Conservation (phyloP, 2,113 vertebrate genomes). For the Pteropus alecto region DNA sequence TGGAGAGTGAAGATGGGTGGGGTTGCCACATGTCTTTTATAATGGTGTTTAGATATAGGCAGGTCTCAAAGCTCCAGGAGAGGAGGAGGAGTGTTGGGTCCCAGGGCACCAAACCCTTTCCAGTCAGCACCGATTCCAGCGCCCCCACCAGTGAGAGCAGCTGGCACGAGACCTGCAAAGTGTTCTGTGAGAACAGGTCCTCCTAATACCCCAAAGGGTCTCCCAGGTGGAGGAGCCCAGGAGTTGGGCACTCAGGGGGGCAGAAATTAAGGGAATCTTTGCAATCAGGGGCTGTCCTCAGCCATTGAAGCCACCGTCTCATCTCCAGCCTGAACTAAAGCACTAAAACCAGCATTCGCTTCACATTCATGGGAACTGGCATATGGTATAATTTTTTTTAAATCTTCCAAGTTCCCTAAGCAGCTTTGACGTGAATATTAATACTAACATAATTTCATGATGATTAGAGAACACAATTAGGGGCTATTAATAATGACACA, state of each 20-base stretch:
- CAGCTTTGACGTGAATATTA: slow-evolving; percentile 90
- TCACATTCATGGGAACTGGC: slow-evolving; percentile 80
- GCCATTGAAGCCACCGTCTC: fast-evolving
- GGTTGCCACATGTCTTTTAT: not conserved
- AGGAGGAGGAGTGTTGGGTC: not conserved
- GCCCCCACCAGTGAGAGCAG: not conserved
- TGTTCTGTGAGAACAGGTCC: fast-evolving
- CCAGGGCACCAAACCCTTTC: not conserved
- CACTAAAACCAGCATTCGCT: slow-evolving; percentile 5
- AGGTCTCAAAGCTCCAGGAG: not conserved
- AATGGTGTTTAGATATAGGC: not conserved
- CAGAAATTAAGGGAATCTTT: not conserved
- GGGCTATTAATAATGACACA: slow-evolving; percentile 92
- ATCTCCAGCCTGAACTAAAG: not conserved
- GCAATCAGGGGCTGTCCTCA: not conserved
- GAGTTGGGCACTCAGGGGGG: not conserved
- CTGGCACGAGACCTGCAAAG: fast-evolving
- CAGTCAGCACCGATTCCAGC: not conserved
- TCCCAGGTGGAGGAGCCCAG: not conserved
- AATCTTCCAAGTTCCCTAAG: slow-evolving; percentile 83
- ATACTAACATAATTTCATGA: slow-evolving; percentile 89
- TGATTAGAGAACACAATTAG: slow-evolving; percentile 91
- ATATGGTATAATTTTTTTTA: slow-evolving; percentile 77
- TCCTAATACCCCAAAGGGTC: not conserved
- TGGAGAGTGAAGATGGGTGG: not conserved